phyloP scores from a whole-genome alignment of 2,797 vertebrate species.

The Pelodytes ibericus region DNA sequence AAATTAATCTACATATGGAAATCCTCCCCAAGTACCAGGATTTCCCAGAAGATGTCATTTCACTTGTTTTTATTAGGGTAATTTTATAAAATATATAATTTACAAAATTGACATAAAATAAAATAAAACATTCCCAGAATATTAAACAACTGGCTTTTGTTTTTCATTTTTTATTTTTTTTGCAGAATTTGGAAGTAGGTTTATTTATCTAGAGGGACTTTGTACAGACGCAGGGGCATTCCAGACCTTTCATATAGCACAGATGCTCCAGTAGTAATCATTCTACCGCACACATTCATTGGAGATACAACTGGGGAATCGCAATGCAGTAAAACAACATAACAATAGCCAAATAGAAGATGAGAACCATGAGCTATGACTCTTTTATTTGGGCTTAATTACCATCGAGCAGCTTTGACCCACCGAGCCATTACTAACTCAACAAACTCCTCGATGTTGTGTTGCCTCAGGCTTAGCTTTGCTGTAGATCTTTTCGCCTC shows the following conservation, averaged over 20 bases:
- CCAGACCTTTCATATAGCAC: conserved; percentile 15
- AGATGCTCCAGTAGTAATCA: conserved; percentile 28
- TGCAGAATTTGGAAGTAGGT: too few relatives aligned
- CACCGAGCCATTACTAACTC: conserved; percentile 26
- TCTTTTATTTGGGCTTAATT: conserved; percentile 24
- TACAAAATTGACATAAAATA: too few relatives aligned
- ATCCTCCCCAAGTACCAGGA: too few relatives aligned
- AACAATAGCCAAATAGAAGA: conserved; percentile 21
- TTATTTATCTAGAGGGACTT: conserved; percentile 9
- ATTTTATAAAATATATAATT: too few relatives aligned
- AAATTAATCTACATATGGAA: too few relatives aligned
- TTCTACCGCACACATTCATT: conserved; percentile 26
- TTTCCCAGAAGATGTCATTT: too few relatives aligned
- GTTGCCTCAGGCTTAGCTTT: not conserved
- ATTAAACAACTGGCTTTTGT: too few relatives aligned
- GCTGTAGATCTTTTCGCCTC: conserved; percentile 3
- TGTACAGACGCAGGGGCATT: conserved; percentile 25
- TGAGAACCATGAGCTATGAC: not conserved
- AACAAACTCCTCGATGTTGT: not conserved
- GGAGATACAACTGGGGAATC: conserved; percentile 32
- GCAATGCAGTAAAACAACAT: not conserved
- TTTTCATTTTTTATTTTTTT: too few relatives aligned
- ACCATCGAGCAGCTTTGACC: conserved; percentile 23
- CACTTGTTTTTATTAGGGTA: too few relatives aligned
- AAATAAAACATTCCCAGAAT: too few relatives aligned